These are phyloP conservation scores for Nerophis ophidion DNA, from an alignment of 2,113 vertebrate species.

Conservation along the genomic window DNA sequence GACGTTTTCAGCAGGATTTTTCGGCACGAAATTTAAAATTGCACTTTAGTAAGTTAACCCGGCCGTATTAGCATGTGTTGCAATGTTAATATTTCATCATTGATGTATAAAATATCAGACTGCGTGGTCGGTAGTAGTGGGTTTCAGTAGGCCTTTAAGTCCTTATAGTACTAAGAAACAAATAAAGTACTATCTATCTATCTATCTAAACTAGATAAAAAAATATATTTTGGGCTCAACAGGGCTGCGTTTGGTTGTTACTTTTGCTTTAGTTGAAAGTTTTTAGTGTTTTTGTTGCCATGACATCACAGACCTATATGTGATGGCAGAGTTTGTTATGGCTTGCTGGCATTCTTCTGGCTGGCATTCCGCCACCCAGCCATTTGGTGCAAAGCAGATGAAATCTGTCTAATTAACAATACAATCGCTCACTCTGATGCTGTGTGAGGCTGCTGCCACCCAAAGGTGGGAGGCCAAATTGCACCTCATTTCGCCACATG, in stretches of 20 bases:
- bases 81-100: too few relatives aligned
- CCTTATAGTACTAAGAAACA: too few relatives aligned
- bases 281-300: not conserved
- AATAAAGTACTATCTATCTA: too few relatives aligned
- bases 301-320: fast-evolving
- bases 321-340: not conserved
- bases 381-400: slow-evolving; percentile 59
- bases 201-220: too few relatives aligned
- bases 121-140: too few relatives aligned
- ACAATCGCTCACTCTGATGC: slow-evolving; percentile 20
- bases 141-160: too few relatives aligned
- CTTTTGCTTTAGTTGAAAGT: not conserved
- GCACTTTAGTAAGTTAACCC: too few relatives aligned
- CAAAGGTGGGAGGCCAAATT: slow-evolving; percentile 46
- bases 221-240: too few relatives aligned
- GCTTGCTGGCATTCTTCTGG: slow-evolving; percentile 10
- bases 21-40: too few relatives aligned
- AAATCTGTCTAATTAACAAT: slow-evolving; percentile 46
- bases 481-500: slow-evolving; percentile 29
- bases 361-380: slow-evolving; percentile 41
- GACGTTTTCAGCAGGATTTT: too few relatives aligned
- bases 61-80: too few relatives aligned
- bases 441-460: slow-evolving; percentile 43
- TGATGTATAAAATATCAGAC: too few relatives aligned
- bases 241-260: not conserved